These are phyloP conservation scores for Turritopsis rubra DNA, from an alignment of 30 jellyfish, hydroid and myxozoan genomes.

Conservation along the genomic window DNA sequence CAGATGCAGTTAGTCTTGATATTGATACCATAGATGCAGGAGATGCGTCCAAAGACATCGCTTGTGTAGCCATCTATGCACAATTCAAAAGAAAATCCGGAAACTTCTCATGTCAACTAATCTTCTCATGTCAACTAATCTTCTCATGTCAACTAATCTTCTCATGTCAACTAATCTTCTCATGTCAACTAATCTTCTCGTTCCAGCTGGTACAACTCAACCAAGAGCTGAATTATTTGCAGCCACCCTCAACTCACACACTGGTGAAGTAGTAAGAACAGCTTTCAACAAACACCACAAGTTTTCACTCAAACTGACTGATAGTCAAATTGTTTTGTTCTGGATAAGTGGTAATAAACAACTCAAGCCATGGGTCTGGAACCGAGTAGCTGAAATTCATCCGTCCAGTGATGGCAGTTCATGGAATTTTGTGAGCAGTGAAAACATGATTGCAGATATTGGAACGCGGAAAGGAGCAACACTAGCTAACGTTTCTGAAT, in stretches of 20 bases:
- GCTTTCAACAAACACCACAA: conserved; percentile 15
- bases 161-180: conserved; percentile 27
- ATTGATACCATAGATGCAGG: not conserved
- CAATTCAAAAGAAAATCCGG: conserved; percentile 7
- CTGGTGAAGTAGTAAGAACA: conserved; percentile 25
- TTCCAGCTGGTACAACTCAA: conserved; percentile 12
- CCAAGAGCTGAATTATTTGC: conserved; percentile 19
- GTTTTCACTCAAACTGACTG: conserved; percentile 6
- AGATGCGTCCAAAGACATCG: not conserved
- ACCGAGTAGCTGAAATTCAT: conserved; percentile 24
- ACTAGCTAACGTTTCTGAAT: not conserved
- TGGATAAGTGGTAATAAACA: conserved; percentile 19
- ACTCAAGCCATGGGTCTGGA: conserved; percentile 30
- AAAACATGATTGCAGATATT: conserved; percentile 25
- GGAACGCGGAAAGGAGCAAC: conserved; percentile 5
- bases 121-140: conserved; percentile 21
- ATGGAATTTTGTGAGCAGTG: not conserved
- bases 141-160: conserved; percentile 5
- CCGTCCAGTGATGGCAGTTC: not conserved
- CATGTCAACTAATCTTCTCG: too few relatives aligned
- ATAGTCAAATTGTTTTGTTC: conserved; percentile 4
- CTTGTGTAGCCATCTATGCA: not conserved
- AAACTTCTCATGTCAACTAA: conserved; percentile 20
- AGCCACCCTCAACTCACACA: conserved; percentile 18
- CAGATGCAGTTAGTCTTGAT: not conserved